A percentile compares a stretch with the other conserved stretches of the same genome.
Conservation (phyloP, 2,888 invertebrate species). For the Amblyjoppa fuscipennis region DNA sequence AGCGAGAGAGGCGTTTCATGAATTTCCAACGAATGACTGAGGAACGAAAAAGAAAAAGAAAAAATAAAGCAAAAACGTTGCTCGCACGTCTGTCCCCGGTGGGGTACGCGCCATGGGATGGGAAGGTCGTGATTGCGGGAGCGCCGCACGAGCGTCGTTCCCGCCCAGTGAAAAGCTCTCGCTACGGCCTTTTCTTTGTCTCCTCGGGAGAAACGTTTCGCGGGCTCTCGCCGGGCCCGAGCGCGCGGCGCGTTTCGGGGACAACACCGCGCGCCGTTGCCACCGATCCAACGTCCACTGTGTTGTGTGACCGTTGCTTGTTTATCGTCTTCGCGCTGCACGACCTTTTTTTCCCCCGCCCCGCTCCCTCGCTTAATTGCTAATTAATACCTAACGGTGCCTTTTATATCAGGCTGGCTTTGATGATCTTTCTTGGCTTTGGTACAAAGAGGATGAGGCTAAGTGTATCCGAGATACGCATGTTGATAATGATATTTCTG, state of each 20-base stretch:
- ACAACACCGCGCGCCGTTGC: neutral
- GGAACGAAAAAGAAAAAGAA: neutral
- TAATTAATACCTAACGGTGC: neutral
- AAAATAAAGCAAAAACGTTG: too few relatives aligned
- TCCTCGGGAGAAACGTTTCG: conserved; percentile 27
- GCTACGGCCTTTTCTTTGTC: conserved; percentile 40
- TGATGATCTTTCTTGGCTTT: neutral
- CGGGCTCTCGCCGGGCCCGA: neutral
- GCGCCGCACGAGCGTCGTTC: conserved; percentile 31
- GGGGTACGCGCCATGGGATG: neutral
- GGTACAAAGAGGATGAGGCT: conserved; percentile 19
- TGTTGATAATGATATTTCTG: conserved; percentile 35
- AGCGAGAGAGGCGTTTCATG: conserved; percentile 52
- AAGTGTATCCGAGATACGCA: conserved; percentile 32
- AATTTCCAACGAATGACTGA: conserved; percentile 45
- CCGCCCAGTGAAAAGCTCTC: conserved; percentile 44
- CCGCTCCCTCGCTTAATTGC: neutral
- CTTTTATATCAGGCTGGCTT: neutral
- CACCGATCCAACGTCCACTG: conserved; percentile 40
- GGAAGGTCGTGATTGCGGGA: conserved; percentile 27
- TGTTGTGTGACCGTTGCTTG: conserved; percentile 36
- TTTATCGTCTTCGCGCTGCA: neutral
- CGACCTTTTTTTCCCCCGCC: neutral
- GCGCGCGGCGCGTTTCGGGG: neutral
- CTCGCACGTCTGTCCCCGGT: too few relatives aligned